A percentile compares a stretch with the other conserved stretches of the same genome.
Conservation (phyloP, 1,140 invertebrate genomes). For the Triops cancriformis region DNA sequence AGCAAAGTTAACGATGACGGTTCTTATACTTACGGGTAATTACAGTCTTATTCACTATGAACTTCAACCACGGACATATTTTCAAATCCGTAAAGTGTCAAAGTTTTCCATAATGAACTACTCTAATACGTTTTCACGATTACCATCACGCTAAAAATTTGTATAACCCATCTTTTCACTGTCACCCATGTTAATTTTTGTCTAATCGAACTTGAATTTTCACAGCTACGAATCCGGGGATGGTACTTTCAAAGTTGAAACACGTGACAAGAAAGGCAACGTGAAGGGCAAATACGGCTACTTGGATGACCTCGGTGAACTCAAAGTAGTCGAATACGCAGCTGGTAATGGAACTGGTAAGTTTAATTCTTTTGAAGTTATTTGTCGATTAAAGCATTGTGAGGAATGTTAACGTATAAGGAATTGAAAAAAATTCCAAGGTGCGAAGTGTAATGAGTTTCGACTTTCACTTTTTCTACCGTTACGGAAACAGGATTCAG, state of each 20-base stretch:
- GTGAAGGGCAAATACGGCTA: conserved; percentile 81
- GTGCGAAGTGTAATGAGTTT: no score
- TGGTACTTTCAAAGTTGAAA: conserved; percentile 56
- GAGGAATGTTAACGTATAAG: no score
- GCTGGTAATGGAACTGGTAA: conserved; percentile 35
- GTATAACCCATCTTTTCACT: no score
- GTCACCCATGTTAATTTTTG: no score
- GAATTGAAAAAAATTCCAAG: conserved; percentile 1
- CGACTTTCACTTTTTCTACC: not conserved
- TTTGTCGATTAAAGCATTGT: no score
- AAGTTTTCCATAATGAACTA: no score
- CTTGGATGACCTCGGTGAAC: conserved; percentile 65
- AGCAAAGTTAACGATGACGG: conserved; percentile 71
- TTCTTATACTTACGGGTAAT: conserved; percentile 63
- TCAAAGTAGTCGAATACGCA: conserved; percentile 71
- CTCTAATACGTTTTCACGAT: no score
- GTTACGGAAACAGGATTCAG: not conserved
- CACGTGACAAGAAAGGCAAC: conserved; percentile 65
- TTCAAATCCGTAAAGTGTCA: no score
- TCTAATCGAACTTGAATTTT: no score
- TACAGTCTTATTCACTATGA: not conserved
- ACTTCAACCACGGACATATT: no score
- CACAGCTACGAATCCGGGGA: conserved; percentile 63
- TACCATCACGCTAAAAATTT: no score
- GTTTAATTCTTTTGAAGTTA: not conserved